Conservation (phyloP, 2,888 invertebrate species). For the Griposia aprilina region DNA sequence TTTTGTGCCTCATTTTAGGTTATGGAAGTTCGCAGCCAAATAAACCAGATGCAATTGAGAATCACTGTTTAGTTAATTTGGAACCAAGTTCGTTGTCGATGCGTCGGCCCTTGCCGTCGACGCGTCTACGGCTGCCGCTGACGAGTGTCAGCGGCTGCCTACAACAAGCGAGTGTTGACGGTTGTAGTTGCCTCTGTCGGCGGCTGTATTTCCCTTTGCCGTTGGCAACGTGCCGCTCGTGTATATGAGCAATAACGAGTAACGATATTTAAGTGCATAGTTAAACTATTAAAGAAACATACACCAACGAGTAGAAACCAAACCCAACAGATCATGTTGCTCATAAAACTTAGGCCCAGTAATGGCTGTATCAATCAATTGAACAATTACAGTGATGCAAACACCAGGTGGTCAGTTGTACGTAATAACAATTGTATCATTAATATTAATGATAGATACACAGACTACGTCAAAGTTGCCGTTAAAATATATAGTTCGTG, state of each 20-base stretch:
- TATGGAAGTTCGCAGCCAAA: neutral
- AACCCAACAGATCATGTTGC: constrained; percentile 55
- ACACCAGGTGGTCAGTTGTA: constrained; percentile 82
- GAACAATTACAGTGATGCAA: constrained; percentile 80
- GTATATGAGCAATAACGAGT: neutral
- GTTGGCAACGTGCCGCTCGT: no score
- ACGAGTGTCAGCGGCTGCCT: no score
- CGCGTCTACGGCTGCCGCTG: no score
- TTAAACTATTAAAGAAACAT: constrained; percentile 31
- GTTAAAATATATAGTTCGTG: constrained; percentile 38
- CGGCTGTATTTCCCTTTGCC: no score
- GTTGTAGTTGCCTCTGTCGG: no score
- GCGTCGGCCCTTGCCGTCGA: no score
- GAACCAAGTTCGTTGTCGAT: neutral
- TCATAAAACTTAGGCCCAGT: constrained; percentile 70
- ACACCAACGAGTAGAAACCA: constrained; percentile 21
- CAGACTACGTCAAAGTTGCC: constrained; percentile 28
- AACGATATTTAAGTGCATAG: constrained; percentile 1
- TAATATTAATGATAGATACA: constrained; percentile 73
- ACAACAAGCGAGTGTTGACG: no score
- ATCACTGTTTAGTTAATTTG: neutral
- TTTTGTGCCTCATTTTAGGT: neutral
- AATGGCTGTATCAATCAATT: constrained; percentile 80
- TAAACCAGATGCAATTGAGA: neutral
- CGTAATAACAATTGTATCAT: constrained; percentile 79